A percentile compares a stretch with the other conserved stretches of the same genome.
Evolutionary conservation across 2,888 invertebrate species (phyloP).

Genomic region (Drepana falcataria): DNA sequence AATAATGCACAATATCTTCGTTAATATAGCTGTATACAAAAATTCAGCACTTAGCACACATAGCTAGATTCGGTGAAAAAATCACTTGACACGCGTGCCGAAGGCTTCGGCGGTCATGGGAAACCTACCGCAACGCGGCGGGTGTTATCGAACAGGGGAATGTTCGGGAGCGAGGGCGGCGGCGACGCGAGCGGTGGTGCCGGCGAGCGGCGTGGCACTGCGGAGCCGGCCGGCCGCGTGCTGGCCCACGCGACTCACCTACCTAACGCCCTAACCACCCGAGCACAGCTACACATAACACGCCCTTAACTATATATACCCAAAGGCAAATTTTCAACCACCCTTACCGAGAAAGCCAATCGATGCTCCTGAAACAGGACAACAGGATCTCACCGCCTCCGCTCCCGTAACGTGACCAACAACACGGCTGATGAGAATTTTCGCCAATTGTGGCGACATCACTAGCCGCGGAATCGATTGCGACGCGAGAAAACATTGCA

Average conservation of each 20-base stretch:
- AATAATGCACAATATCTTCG: conserved; percentile 22
- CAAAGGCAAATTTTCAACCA: conserved; percentile 26
- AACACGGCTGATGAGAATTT: conserved; percentile 48
- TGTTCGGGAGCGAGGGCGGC: conserved; percentile 25
- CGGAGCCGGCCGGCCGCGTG: conserved; percentile 68
- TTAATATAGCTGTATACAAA: conserved; percentile 24
- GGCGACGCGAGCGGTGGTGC: conserved; percentile 46
- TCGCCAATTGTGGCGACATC: conserved; percentile 40
- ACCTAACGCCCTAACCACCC: conserved; percentile 51
- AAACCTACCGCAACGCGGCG: conserved; percentile 64
- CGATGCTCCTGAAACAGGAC: conserved; percentile 74
- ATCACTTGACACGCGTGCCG: conserved; percentile 26
- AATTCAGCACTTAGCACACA: conserved; percentile 27
- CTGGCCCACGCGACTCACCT: conserved; percentile 40
- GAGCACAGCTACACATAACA: conserved; percentile 21
- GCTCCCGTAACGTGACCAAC: conserved; percentile 50
- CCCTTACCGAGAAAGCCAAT: conserved; percentile 47
- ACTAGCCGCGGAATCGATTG: conserved; percentile 32
- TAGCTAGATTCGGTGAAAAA: conserved; percentile 32
- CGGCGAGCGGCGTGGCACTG: conserved; percentile 72
- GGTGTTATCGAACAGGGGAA: conserved; percentile 42
- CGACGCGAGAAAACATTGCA: conserved; percentile 35
- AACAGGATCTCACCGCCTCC: conserved; percentile 69
- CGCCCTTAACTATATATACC: conserved; percentile 18
- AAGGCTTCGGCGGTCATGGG: conserved; percentile 34